Percentiles rank a stretch among this genome's conserved stretches.
Evolutionary conservation across 2,888 invertebrate species (phyloP).

Genomic region (Spodoptera exigua): DNA sequence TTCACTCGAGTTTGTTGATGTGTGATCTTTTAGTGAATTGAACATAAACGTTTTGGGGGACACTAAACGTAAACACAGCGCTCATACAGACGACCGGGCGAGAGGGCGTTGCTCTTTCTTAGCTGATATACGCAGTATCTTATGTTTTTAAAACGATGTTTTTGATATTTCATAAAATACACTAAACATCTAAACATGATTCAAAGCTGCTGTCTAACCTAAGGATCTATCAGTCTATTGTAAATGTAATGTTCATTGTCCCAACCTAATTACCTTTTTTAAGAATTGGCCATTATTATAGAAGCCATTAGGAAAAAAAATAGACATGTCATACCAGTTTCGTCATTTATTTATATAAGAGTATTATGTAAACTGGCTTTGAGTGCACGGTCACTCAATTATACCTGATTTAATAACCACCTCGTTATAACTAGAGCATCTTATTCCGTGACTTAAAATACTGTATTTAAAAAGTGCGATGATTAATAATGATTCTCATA

Average conservation of each 20-base stretch:
- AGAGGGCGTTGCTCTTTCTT: conserved; percentile 79
- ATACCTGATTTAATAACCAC: conserved; percentile 50
- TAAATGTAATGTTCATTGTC: conserved; percentile 2
- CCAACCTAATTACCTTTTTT: not conserved
- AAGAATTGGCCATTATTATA: conserved; percentile 6
- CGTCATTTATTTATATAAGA: conserved; percentile 82
- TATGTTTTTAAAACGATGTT: conserved; percentile 42
- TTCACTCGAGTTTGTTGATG: conserved; percentile 18
- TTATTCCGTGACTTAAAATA: conserved; percentile 17
- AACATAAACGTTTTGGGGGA: conserved; percentile 70
- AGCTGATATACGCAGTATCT: conserved; percentile 65
- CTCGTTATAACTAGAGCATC: conserved; percentile 34
- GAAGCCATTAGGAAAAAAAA: conserved; percentile 71
- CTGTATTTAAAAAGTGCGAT: conserved; percentile 16
- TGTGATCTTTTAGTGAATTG: conserved; percentile 54
- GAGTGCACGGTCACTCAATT: conserved; percentile 71
- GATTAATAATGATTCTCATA: conserved; percentile 31
- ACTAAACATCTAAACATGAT: conserved; percentile 24
- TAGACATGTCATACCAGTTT: conserved; percentile 74
- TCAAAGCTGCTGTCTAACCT: not conserved
- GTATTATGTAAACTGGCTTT: conserved; percentile 77
- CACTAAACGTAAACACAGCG: conserved; percentile 76
- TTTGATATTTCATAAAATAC: conserved; percentile 36
- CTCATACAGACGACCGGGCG: conserved; percentile 77
- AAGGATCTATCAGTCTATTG: not conserved